Evolutionary conservation across 2,797 vertebrate genomes (phyloP).

Genomic region (Sebastes baramenuke): DNA sequence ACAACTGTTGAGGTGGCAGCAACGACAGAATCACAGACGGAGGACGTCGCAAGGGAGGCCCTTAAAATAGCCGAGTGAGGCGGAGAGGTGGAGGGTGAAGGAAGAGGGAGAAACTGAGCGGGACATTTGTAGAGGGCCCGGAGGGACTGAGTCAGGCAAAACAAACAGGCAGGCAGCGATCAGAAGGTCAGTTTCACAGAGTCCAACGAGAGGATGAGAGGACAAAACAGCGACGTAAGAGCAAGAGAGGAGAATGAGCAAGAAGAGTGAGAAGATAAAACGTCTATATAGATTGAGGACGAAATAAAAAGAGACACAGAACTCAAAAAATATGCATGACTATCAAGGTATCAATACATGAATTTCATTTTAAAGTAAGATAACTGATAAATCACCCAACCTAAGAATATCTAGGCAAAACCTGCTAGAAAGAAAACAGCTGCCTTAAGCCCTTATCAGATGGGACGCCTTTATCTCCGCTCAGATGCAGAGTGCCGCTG

Average conservation of each 20-base stretch:
- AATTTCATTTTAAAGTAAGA: constrained; percentile 15
- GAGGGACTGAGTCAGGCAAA: constrained; percentile 47
- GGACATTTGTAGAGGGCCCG: constrained; percentile 42
- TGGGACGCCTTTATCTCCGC: constrained; percentile 46
- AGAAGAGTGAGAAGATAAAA: background rate
- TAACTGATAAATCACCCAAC: constrained; percentile 6
- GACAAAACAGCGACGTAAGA: background rate
- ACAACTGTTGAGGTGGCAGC: constrained; percentile 26
- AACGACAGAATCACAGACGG: constrained; percentile 19
- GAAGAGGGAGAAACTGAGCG: constrained; percentile 36
- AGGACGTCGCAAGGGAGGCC: constrained; percentile 41
- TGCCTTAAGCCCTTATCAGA: constrained; percentile 29
- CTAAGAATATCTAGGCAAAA: background rate
- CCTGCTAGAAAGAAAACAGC: constrained; percentile 2
- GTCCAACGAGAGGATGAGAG: background rate
- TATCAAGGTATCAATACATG: constrained; percentile 3
- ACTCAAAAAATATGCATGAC: background rate
- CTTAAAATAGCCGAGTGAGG: constrained; percentile 65
- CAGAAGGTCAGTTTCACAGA: constrained; percentile 21
- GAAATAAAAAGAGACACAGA: background rate
- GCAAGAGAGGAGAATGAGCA: background rate
- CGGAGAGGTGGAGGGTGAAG: constrained; percentile 42
- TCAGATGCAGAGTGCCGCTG: constrained; percentile 41
- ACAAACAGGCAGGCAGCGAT: constrained; percentile 26
- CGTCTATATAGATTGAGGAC: background rate